Evolutionary conservation across 2,888 invertebrate genomes (phyloP), one percentile per base, ranked within the genome.

Genomic region (Apeira syringaria): DNA sequence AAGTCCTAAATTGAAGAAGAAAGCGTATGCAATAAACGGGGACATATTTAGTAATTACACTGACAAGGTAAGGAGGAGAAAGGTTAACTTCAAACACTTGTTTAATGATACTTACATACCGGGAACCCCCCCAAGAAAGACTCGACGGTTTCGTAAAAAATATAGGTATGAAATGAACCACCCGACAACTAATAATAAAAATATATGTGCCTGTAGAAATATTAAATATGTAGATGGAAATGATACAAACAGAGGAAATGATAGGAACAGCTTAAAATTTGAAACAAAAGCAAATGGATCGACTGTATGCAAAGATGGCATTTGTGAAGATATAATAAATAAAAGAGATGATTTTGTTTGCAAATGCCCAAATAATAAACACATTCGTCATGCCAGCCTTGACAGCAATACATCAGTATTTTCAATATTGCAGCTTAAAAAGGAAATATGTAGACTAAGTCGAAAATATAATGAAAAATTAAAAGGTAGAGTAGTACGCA

Each of bases 291-390:
- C 17, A 5, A 17, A 4, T 5, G 17, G 17, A 17, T 17, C 17
- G 11, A 26, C 10, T 11, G n/a, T 13, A 7, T 20, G 20, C 7
- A 20, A 42, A 18, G 25, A 43, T 28, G 52, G 50, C 5, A 12
- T 37, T 10, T 56, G 57, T 40, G 24, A 17, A 12, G 34, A 57
- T 31, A 38, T 7, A 8, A 50, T 44, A 35, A 29, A 36, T 1
- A 52, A 54, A 32, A 36, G 47, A 9, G 42, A 29, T 0, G 42
- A 53, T 35, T 69, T 68, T 37, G 45, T 43, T 25, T 65, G 67
- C 42, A 63, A 59, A 39, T 68, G 71, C 30, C 12, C 30, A 1
- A 24, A 22, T 17, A 15, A 49, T 37, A 35, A 53, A 31, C 26
- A 18, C 12, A 5, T 6, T 5, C n/a, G 5, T 7, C 11, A 5